These are phyloP conservation scores for Leptopilina syphax DNA, from an alignment of 2,888 invertebrate genomes.

Conservation along the genomic window DNA sequence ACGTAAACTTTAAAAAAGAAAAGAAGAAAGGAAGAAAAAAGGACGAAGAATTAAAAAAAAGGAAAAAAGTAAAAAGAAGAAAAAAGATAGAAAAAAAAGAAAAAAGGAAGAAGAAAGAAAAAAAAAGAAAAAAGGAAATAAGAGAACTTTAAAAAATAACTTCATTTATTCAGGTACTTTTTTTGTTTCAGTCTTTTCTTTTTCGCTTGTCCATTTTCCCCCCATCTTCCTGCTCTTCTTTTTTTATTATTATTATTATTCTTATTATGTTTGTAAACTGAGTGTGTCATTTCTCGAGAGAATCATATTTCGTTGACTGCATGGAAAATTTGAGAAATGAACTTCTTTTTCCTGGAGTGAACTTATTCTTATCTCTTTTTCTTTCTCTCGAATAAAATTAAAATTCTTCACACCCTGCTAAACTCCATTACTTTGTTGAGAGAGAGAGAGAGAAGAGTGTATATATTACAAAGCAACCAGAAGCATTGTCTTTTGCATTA, in stretches of 20 bases:
- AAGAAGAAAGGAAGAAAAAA: background rate
- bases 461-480: background rate
- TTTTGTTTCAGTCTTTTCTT: too few species aligned
- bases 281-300: slow-evolving; percentile 13
- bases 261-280: too few species aligned
- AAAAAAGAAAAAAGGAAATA: too few species aligned
- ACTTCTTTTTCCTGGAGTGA: slow-evolving; percentile 11
- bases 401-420: slow-evolving; percentile 31
- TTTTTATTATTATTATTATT: background rate
- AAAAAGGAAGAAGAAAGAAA: too few species aligned
- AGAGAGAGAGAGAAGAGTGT: background rate
- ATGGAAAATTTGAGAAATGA: slow-evolving; percentile 31
- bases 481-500: slow-evolving; percentile 6
- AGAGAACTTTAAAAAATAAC: too few species aligned
- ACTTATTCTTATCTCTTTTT: slow-evolving; percentile 3
- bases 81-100: too few species aligned
- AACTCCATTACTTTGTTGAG: slow-evolving; percentile 9
- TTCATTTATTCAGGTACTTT: too few species aligned
- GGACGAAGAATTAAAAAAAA: background rate
- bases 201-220: too few species aligned
- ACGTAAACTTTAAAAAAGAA: slow-evolving; percentile 29
- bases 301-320: slow-evolving; percentile 12
- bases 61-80: too few species aligned
- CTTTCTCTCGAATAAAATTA: slow-evolving; percentile 37
- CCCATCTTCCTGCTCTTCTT: background rate